Evolutionary conservation across 2,888 invertebrate species (phyloP).

Genomic region (Tipula vernalis): DNA sequence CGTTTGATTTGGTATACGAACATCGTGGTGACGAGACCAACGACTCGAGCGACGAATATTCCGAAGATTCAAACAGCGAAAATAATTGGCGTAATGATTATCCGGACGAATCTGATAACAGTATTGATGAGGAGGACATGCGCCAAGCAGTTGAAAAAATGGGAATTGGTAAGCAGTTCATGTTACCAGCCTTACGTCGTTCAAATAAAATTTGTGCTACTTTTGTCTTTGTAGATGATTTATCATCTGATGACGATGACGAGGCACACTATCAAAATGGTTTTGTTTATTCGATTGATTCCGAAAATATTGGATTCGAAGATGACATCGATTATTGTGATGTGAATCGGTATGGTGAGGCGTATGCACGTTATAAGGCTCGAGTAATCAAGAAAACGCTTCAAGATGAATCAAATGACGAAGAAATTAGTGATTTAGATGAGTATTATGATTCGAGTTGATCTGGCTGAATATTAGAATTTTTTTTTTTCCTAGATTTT

Average conservation of each 20-base stretch:
- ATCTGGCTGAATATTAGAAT: not conserved
- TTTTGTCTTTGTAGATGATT: slow-evolving; percentile 16
- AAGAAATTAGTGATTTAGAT: slow-evolving; percentile 14
- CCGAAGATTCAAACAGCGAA: slow-evolving; percentile 67
- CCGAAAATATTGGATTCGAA: slow-evolving; percentile 30
- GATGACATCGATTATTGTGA: slow-evolving; percentile 38
- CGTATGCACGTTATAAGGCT: slow-evolving; percentile 55
- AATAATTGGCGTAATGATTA: slow-evolving; percentile 67
- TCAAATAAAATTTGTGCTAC: too few relatives aligned
- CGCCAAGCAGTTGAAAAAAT: slow-evolving; percentile 41
- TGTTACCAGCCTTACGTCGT: too few relatives aligned
- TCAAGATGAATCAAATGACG: slow-evolving; percentile 12
- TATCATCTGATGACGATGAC: slow-evolving; percentile 23
- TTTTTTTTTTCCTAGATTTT: not conserved
- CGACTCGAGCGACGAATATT: slow-evolving; percentile 40
- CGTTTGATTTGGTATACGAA: slow-evolving; percentile 26
- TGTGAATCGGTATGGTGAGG: slow-evolving; percentile 46
- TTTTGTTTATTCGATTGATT: slow-evolving; percentile 34
- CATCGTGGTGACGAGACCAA: slow-evolving; percentile 27
- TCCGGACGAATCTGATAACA: slow-evolving; percentile 52
- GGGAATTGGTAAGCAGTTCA: slow-evolving; percentile 23
- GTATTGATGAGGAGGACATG: slow-evolving; percentile 38
- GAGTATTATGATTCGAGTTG: slow-evolving; percentile 8
- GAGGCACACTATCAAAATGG: slow-evolving; percentile 26
- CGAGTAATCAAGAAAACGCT: slow-evolving; percentile 29